Percentiles rank a stretch among this genome's conserved stretches.
These are phyloP conservation scores for Taphrorychus bicolor DNA, from an alignment of 2,888 invertebrate genomes.

Conservation along the genomic window DNA sequence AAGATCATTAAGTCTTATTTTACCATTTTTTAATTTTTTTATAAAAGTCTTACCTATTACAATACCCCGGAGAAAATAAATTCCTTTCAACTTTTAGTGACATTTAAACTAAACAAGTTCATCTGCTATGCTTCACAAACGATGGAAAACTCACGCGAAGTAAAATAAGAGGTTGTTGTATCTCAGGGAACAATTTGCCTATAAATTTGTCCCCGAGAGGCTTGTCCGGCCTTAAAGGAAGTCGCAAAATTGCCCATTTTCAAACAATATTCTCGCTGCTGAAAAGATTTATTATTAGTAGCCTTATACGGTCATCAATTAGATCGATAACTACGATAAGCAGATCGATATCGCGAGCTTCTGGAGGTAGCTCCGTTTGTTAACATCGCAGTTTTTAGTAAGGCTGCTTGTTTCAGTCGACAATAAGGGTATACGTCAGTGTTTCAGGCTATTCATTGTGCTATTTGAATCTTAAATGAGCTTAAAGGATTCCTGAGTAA, in stretches of 20 bases:
- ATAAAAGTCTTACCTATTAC: too few species aligned
- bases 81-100: too few species aligned
- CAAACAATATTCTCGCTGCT: conserved; percentile 40
- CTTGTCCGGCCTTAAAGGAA: conserved; percentile 32
- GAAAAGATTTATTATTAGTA: conserved; percentile 44
- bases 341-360: conserved; percentile 53
- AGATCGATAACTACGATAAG: conserved; percentile 55
- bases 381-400: conserved; percentile 42
- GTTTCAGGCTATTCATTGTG: conserved; percentile 1
- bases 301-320: conserved; percentile 51
- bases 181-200: conserved; percentile 50
- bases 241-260: conserved; percentile 31
- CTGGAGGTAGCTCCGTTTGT: conserved; percentile 48
- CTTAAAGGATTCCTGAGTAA: not conserved
- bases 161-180: conserved; percentile 3
- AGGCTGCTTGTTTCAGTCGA: conserved; percentile 23
- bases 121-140: too few species aligned
- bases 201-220: conserved; percentile 50
- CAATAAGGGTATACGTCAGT: conserved; percentile 24
- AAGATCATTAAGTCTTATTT: conserved; percentile 3
- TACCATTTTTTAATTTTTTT: not conserved
- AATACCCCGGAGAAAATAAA: too few species aligned
- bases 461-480: not conserved
- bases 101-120: too few species aligned
- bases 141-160: too few species aligned